phyloP scores from a whole-genome alignment of 2,888 invertebrate genomes.

The Thyatira batis region DNA sequence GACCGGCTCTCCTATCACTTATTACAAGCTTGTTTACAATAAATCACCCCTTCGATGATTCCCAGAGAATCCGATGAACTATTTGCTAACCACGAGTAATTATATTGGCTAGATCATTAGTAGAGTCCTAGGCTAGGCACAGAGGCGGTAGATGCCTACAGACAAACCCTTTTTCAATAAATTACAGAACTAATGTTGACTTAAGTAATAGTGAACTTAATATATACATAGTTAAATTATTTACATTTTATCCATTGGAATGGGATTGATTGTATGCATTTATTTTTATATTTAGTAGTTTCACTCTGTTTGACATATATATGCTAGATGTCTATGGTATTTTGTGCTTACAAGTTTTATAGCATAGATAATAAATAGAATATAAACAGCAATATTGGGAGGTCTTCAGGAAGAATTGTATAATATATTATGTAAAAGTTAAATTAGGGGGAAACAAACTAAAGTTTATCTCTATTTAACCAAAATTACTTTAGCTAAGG shows the following conservation, averaged over 20 bases:
- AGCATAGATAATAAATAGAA: neutral
- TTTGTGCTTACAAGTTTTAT: neutral
- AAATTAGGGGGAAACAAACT: conserved; percentile 28
- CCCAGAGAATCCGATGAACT: too few species aligned
- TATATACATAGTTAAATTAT: neutral
- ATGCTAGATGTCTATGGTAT: conserved; percentile 6
- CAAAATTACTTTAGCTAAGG: conserved; percentile 46
- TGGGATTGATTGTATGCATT: conserved; percentile 21
- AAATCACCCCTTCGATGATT: neutral
- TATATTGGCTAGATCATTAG: neutral
- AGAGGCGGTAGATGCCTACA: neutral
- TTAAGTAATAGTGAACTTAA: neutral
- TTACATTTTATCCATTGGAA: conserved; percentile 1
- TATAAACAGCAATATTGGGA: neutral
- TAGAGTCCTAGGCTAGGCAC: too few species aligned
- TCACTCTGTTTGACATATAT: conserved; percentile 8
- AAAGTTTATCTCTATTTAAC: conserved; percentile 36
- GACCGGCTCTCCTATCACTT: neutral
- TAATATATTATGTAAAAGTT: conserved; percentile 22
- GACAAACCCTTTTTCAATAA: neutral
- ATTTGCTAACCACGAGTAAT: neutral
- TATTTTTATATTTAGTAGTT: conserved; percentile 18
- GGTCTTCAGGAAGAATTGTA: neutral
- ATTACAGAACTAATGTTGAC: too few species aligned
- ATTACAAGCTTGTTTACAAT: neutral